Evolutionary conservation across 2,113 vertebrate genomes (phyloP).

Genomic region (Mixornis gularis): DNA sequence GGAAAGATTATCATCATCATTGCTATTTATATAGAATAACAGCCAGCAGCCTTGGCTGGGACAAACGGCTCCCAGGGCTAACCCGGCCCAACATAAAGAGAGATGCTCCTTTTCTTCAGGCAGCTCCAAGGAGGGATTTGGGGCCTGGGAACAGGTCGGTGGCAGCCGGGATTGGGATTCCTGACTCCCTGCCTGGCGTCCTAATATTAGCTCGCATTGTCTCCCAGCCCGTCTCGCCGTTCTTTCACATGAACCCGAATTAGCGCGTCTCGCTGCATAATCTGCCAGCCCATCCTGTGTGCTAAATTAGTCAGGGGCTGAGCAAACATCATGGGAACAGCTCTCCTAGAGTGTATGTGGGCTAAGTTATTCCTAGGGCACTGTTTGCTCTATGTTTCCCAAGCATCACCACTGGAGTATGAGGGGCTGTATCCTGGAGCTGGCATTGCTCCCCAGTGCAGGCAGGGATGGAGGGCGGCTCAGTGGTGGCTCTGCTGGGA

Average conservation of each 20-base stretch:
- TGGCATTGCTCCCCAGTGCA: not conserved
- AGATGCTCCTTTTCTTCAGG: slow-evolving; percentile 15
- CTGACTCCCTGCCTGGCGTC: slow-evolving; percentile 14
- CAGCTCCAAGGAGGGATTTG: not conserved
- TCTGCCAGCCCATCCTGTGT: slow-evolving; percentile 6
- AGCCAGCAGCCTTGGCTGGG: slow-evolving; percentile 23
- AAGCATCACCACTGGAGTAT: not conserved
- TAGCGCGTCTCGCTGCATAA: slow-evolving; percentile 17
- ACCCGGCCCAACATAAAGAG: not conserved
- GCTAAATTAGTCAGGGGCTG: slow-evolving; percentile 21
- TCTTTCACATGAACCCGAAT: slow-evolving; percentile 29
- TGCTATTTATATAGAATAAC: slow-evolving; percentile 11
- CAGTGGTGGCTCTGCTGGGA: not conserved
- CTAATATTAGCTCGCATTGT: slow-evolving; percentile 42
- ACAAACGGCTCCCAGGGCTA: not conserved
- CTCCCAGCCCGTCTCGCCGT: not conserved
- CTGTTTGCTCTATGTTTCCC: slow-evolving; percentile 8
- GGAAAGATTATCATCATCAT: not conserved
- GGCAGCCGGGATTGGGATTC: slow-evolving; percentile 13
- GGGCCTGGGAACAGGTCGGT: slow-evolving; percentile 32
- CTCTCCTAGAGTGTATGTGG: not conserved
- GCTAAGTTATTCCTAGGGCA: not conserved
- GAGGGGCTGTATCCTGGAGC: not conserved
- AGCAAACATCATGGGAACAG: slow-evolving; percentile 36
- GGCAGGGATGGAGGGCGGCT: not conserved